These are phyloP conservation scores for Brachyalestes nurse DNA, from an alignment of 2,797 vertebrate genomes.

Conservation along the genomic window DNA sequence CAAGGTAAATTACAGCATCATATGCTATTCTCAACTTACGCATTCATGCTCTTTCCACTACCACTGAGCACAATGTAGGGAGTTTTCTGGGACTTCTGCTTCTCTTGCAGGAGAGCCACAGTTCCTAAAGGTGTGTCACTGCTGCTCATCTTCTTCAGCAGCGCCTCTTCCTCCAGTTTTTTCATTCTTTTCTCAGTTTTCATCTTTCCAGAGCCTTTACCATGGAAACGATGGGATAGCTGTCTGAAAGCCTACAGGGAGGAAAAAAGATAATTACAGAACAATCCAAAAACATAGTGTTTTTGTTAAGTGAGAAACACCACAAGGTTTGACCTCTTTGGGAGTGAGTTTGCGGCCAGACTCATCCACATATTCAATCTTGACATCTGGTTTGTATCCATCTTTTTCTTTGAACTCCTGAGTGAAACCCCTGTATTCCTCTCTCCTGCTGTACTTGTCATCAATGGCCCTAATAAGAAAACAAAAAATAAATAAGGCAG, in stretches of 20 bases:
- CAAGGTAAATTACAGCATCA: too few species aligned
- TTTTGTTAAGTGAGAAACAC: not conserved
- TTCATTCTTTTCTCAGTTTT: constrained; percentile 95
- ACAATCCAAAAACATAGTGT: not conserved
- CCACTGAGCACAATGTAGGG: constrained; percentile 94
- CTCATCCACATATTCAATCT: constrained; percentile 95
- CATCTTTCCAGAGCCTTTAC: constrained; percentile 95
- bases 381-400: constrained; percentile 85
- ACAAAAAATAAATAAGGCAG: not conserved
- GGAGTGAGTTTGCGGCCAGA: constrained; percentile 90
- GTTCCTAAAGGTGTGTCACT: constrained; percentile 93
- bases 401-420: constrained; percentile 97
- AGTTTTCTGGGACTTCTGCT: constrained; percentile 95
- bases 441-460: constrained; percentile 91
- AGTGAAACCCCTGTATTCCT: constrained; percentile 92
- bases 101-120: constrained; percentile 91
- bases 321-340: constrained; percentile 79
- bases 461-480: constrained; percentile 82
- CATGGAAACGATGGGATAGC: constrained; percentile 91
- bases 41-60: constrained; percentile 95
- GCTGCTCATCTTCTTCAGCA: constrained; percentile 96
- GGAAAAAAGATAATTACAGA: not conserved
- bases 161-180: constrained; percentile 90
- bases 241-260: constrained; percentile 86
- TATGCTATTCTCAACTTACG: constrained; percentile 68